Percentiles rank a stretch among this genome's conserved stretches.
These are phyloP conservation scores for Scaptomyza montana DNA, from an alignment of 1,140 invertebrate genomes.

Conservation along the genomic window DNA sequence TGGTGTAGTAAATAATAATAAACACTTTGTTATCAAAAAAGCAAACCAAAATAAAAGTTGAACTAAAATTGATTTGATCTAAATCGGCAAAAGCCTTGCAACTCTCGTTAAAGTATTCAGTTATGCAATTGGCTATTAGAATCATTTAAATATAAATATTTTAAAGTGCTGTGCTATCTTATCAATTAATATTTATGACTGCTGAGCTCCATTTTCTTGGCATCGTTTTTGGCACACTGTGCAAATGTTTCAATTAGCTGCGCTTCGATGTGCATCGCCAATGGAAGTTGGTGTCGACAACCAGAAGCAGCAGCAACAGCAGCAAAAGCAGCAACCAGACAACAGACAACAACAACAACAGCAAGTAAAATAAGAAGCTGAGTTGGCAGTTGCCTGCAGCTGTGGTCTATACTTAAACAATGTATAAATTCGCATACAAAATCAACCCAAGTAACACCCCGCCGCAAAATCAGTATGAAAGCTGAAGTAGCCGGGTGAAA, in stretches of 20 bases:
- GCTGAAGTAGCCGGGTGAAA: conserved; percentile 25
- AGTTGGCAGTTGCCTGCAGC: conserved; percentile 34
- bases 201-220: background rate
- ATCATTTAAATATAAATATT: background rate
- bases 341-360: background rate
- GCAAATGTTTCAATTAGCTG: conserved; percentile 75
- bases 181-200: conserved; percentile 7
- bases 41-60: too few species aligned
- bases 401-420: conserved; percentile 79
- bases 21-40: too few species aligned
- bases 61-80: too few species aligned
- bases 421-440: conserved; percentile 80
- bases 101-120: background rate
- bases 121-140: background rate
- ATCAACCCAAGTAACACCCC: conserved; percentile 17
- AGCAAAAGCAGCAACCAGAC: conserved; percentile 17
- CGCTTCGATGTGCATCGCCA: conserved; percentile 78
- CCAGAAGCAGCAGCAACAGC: conserved; percentile 33
- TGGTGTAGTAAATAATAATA: too few species aligned
- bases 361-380: background rate
- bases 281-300: conserved; percentile 72
- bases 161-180: background rate
- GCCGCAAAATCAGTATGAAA: conserved; percentile 25
- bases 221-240: conserved; percentile 49
- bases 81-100: too few species aligned